Evolutionary conservation across 2,113 vertebrate genomes (phyloP).

Genomic region (Podiceps cristatus): DNA sequence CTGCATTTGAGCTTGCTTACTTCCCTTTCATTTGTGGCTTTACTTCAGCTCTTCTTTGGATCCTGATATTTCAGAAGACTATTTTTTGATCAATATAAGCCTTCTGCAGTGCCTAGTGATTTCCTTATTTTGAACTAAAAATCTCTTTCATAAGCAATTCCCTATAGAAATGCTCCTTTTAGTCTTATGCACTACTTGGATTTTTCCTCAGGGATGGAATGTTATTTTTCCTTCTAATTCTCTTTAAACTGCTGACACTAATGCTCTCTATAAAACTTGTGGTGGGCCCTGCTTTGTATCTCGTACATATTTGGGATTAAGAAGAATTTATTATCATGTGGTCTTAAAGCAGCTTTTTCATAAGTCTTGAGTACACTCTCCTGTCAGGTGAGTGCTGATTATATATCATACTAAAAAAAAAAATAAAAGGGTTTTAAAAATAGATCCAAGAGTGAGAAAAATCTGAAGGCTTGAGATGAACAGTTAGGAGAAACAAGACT

Average conservation of each 20-base stretch:
- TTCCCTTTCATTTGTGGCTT: neutral
- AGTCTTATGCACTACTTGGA: neutral
- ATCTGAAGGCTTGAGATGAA: neutral
- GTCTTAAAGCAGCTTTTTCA: slow-evolving; percentile 44
- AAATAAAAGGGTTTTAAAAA: slow-evolving; percentile 26
- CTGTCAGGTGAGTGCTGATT: slow-evolving; percentile 51
- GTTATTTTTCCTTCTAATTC: slow-evolving; percentile 56
- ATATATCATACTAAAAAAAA: neutral
- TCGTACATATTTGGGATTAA: neutral
- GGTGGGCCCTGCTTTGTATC: neutral
- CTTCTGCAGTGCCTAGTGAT: neutral
- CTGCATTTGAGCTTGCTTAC: neutral
- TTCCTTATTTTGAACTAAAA: slow-evolving; percentile 47
- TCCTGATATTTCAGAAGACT: neutral
- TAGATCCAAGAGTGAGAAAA: slow-evolving; percentile 14
- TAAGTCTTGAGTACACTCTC: neutral
- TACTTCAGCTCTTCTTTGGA: neutral
- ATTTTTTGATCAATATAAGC: slow-evolving; percentile 43
- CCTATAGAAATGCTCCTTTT: slow-evolving; percentile 4
- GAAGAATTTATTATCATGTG: slow-evolving; percentile 36
- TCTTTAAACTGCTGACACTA: slow-evolving; percentile 52
- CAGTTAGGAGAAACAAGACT: neutral
- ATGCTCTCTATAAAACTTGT: slow-evolving; percentile 44
- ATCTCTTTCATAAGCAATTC: slow-evolving; percentile 42
- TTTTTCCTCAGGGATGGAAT: slow-evolving; percentile 22